phyloP scores from a whole-genome alignment of 1,140 invertebrate genomes.

The Mya arenaria region DNA sequence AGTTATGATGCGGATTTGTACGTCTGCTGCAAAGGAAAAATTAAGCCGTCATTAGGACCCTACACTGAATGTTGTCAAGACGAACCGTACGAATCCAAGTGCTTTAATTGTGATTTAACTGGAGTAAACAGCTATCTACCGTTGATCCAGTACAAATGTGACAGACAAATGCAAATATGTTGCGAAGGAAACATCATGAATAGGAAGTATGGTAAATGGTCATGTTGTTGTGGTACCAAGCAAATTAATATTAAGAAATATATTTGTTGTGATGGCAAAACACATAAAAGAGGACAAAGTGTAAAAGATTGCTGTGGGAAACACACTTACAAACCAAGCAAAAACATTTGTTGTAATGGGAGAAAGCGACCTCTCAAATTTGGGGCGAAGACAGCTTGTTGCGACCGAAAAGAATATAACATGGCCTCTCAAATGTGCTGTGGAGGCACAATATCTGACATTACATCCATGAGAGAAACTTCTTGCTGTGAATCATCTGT shows the following conservation, averaged over 20 bases:
- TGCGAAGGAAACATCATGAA: constrained; percentile 30
- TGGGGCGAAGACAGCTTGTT: constrained; percentile 38
- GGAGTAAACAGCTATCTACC: not conserved
- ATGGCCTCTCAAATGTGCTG: constrained; percentile 31
- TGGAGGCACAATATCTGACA: constrained; percentile 13
- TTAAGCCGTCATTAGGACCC: not conserved
- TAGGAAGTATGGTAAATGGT: not conserved
- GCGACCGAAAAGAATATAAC: constrained; percentile 1
- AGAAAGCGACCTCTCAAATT: not conserved
- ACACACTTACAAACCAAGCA: constrained; percentile 26
- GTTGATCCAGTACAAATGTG: not conserved
- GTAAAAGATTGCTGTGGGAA: constrained; percentile 26
- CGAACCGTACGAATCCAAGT: not conserved
- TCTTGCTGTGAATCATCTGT: constrained; percentile 21
- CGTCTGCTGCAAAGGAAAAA: constrained; percentile 41
- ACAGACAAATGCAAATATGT: constrained; percentile 3
- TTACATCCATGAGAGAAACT: not conserved
- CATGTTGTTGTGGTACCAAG: constrained; percentile 23
- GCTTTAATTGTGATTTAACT: not conserved
- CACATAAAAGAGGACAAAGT: not conserved
- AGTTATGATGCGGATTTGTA: constrained; percentile 47
- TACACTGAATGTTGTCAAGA: constrained; percentile 30
- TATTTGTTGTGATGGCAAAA: not conserved
- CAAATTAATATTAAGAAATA: constrained; percentile 21
- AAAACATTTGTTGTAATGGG: constrained; percentile 41